Base-by-base conservation (phyloP, 2,113 vertebrate genomes). In the Oryzias melastigma region DNA sequence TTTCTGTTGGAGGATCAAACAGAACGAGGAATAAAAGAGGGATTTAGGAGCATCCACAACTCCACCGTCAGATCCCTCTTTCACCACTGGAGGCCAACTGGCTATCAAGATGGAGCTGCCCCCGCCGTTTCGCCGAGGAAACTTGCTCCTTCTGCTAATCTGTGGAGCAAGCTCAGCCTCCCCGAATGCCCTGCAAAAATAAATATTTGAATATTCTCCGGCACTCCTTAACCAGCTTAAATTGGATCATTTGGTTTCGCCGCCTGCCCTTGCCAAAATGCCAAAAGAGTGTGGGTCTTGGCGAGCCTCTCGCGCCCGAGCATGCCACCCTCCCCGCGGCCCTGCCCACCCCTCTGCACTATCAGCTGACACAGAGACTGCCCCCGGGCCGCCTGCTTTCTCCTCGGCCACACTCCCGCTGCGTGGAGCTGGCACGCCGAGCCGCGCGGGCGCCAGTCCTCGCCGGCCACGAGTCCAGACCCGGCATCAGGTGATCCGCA, bases 181-280 rank as follows among this genome's bases (percentile, higher is more conserved):
- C 79, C 77, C 45, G 57, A 75, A 85, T 86, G 87, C 87, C 86
- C 87, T 78, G 84, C 86, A 86, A 90, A 91, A 89, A 88, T 84
- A 91, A 91, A 91, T 91, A 91, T 92, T 92, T 92, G 92, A 91
- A 91, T 91, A 91, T 91, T 89, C 91, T 91, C 80, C 87, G 75
- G 77, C 82, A 62, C 88, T 91, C 84, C 85, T 89, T 86, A 90
- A 91, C 90, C 89, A 85, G 89, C 90, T 93, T 92, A 93, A 91
- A 91, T 89, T 90, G 91, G 91, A 92, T 91, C 89, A 89, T 88
- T 90, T 89, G 81, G 80, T 85, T 87, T 86, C 81, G 83, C 89
- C 87, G 88, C 87, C 58, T 90, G 86, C 53, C 87, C 83, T 76
- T 92, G 92, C 92, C 92, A 93, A 93, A 92, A 93, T 92, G 92